Base-by-base conservation (phyloP, 2,888 invertebrate genomes). In the Branchellion lobata region DNA sequence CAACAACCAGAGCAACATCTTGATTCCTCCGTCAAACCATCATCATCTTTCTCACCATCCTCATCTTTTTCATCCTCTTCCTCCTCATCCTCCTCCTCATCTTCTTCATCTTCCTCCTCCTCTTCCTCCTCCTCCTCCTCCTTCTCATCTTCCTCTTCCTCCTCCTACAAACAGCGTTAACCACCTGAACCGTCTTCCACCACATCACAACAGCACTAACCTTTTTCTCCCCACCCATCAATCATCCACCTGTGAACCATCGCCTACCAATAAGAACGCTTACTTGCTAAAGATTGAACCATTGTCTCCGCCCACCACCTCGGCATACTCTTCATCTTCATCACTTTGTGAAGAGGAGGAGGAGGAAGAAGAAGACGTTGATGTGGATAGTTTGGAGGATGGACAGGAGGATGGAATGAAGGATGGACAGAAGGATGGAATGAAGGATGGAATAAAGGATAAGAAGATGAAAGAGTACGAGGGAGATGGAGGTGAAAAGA, bases 361-460 rank as follows among this genome's bases (percentile, higher is more conserved):
- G 14, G 40, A 40, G 14, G 40, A 40, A 40, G 40, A 40, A 18
- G 61, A 57, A 24, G 61, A 57, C 5, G n/a, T 57, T 57, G 61
- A 57, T 57, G 61, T 57, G 21, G 61, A 57, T n/a, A 57, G 61
- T 57, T n/a, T 57, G n/a, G 61, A 57, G 5, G 61, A 57, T 14
- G 61, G 21, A 57, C 61, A n/a, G 24, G 61, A 57, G 21, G 24
- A n/a, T 8, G 24, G 24, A 57, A n/a, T n/a, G 24, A 57, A 18
- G 40, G 40, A 40, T 8, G 24, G 24, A 57, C 3, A 3, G 24
- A 57, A 18, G 40, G 40, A 40, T 8, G 40, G 40, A 40, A 14
- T 5, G 14, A 14, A 8, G 40, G 40, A 40, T 40, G 40, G 14
- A 14, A 40, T 5, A 40, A 40, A 40, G 31, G 36, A 71, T n/a